These are phyloP conservation scores for Tympanoctomys barrerae DNA, from an alignment of 2,797 vertebrate genomes.

Conservation along the genomic window DNA sequence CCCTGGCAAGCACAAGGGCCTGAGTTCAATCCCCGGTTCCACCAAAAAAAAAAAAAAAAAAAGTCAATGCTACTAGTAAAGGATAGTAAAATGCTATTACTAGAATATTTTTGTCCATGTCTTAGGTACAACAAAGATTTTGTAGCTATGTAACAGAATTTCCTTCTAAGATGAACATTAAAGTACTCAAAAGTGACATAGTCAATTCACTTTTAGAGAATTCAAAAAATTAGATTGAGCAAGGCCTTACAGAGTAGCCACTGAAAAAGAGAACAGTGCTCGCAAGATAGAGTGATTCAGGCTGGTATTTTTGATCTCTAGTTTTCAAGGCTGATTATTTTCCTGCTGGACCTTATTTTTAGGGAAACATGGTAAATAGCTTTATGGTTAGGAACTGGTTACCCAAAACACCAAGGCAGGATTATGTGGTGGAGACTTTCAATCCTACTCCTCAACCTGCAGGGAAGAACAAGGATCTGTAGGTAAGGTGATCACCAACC, in stretches of 20 bases:
- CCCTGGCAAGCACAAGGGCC: too few species aligned
- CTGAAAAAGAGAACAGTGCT: background rate
- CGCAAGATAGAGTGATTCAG: background rate
- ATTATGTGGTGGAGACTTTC: background rate
- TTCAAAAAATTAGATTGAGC: slow-evolving; percentile 49
- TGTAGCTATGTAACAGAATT: background rate
- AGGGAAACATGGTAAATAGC: background rate
- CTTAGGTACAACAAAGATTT: slow-evolving; percentile 56
- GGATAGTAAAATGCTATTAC: slow-evolving; percentile 47
- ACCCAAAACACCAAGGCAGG: background rate
- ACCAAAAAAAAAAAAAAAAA: too few species aligned
- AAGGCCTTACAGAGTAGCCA: background rate
- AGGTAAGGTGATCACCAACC: background rate
- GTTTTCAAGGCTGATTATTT: background rate
- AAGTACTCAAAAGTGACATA: slow-evolving; percentile 44
- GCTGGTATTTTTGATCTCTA: background rate
- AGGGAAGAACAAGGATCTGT: background rate
- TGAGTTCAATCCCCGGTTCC: too few species aligned
- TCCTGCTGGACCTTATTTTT: background rate
- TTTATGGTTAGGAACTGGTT: background rate
- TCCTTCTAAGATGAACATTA: background rate
- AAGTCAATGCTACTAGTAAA: slow-evolving; percentile 32
- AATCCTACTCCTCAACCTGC: background rate
- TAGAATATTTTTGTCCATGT: slow-evolving; percentile 46
- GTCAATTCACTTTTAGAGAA: slow-evolving; percentile 30